Evolutionary conservation across 2,888 invertebrate genomes (phyloP), one percentile per base, ranked within the genome.

Genomic region (Villa cingulata): DNA sequence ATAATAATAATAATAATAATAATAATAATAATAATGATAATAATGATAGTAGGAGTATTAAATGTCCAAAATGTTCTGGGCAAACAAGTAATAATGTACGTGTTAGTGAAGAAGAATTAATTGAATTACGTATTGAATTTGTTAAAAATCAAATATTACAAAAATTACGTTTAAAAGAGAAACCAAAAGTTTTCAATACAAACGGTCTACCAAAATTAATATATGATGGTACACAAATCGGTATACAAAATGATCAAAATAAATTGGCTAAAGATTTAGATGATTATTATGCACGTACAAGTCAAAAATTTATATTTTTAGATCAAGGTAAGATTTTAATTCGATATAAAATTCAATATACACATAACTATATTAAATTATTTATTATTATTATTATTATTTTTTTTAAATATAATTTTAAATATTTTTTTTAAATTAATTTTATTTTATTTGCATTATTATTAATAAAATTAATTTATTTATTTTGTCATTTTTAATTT

Each of bases 81-180:
- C 37, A 41, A 29, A 49, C 37, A 32, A n/a, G n/a, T n/a, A 46
- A 46, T 12, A 45, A 50, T 38, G 59, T 64, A 34, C 62, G 60
- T 36, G 62, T 70, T 1, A 65, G 68, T 7, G 79, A 79, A 41
- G 72, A 74, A 39, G 76, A 81, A 56, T 65, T 85, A 45, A 82
- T 80, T 0, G 78, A 78, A 34, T 72, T 83, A 36, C 71, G 88
- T 53, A 79, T 88, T 52, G 86, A 87, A 65, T 83, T 83, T 57
- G 85, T 87, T 42, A 88, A 88, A 66, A 80, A 84, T 63, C 86
- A 87, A 70, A 89, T 89, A 29, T 63, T 89, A 57, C 83, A 82
- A 68, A 88, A 87, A 66, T 61, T 89, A 47, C 68, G 87, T 53
- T 66, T 89, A 47, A 83, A 80, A 48, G 83, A 82, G 65, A 81